phyloP scores from a whole-genome alignment of 2,113 vertebrate species.

The Excalfactoria chinensis region DNA sequence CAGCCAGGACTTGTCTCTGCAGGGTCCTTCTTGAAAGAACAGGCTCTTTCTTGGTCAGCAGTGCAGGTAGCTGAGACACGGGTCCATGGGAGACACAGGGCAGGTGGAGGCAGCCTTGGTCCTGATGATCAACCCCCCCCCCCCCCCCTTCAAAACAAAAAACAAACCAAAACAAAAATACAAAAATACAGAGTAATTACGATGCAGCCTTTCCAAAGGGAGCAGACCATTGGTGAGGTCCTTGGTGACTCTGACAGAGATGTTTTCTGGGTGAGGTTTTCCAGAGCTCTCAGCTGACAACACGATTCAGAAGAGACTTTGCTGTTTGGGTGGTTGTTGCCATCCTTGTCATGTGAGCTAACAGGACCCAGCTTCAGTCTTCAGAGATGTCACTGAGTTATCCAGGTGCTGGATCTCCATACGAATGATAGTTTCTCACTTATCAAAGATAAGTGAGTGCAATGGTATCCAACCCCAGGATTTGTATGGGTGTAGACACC shows the following conservation, averaged over 20 bases:
- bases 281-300: neutral
- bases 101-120: neutral
- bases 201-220: neutral
- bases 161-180: too few species aligned
- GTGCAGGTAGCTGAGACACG: neutral
- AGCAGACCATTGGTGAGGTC: neutral
- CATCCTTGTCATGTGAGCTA: neutral
- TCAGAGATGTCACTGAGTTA: neutral
- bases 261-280: neutral
- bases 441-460: neutral
- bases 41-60: too few species aligned
- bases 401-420: neutral
- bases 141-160: too few species aligned
- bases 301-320: neutral
- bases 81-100: neutral
- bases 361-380: neutral
- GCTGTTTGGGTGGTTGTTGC: neutral
- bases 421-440: neutral
- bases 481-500: neutral
- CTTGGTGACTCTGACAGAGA: accelerated
- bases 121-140: neutral
- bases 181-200: neutral
- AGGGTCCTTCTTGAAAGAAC: too few species aligned
- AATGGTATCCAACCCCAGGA: neutral
- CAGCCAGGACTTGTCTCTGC: neutral